Evolutionary conservation across 2,113 vertebrate genomes (phyloP).

Genomic region (Hippocampus abdominalis): DNA sequence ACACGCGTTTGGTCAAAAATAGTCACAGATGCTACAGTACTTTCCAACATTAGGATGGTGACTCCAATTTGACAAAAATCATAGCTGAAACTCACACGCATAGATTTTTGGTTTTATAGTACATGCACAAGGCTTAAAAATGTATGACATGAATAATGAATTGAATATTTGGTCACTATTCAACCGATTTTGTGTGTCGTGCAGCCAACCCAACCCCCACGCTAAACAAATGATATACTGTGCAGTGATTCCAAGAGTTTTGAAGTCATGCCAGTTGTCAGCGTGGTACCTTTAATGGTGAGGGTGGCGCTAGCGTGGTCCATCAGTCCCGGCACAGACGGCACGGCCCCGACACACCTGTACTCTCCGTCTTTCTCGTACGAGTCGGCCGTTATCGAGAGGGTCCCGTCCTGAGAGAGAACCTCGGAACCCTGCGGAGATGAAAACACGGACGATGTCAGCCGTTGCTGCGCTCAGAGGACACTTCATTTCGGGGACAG

Average conservation of each 20-base stretch:
- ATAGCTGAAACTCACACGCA: too few species aligned
- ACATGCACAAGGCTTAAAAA: too few species aligned
- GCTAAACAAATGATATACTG: too few species aligned
- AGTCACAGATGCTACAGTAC: too few species aligned
- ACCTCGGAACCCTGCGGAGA: conserved; percentile 59
- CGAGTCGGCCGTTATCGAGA: conserved; percentile 50
- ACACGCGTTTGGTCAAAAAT: too few species aligned
- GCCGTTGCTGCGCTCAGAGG: neutral
- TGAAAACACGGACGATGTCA: conserved; percentile 25
- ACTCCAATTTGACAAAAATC: too few species aligned
- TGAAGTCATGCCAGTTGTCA: neutral
- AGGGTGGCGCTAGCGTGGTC: conserved; percentile 62
- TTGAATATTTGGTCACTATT: too few species aligned
- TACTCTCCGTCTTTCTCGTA: conserved; percentile 74
- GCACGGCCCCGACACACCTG: conserved; percentile 72
- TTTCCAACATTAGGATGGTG: too few species aligned
- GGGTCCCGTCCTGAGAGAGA: conserved; percentile 53
- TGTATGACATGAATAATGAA: neutral
- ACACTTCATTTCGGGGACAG: neutral
- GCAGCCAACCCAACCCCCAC: too few species aligned
- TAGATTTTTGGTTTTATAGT: too few species aligned
- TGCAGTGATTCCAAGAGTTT: neutral
- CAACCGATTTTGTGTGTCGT: too few species aligned
- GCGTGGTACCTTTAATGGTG: conserved; percentile 73
- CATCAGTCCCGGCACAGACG: conserved; percentile 70